These are phyloP conservation scores for Solenopsis invicta DNA, from an alignment of 1,140 invertebrate species.

Conservation along the genomic window DNA sequence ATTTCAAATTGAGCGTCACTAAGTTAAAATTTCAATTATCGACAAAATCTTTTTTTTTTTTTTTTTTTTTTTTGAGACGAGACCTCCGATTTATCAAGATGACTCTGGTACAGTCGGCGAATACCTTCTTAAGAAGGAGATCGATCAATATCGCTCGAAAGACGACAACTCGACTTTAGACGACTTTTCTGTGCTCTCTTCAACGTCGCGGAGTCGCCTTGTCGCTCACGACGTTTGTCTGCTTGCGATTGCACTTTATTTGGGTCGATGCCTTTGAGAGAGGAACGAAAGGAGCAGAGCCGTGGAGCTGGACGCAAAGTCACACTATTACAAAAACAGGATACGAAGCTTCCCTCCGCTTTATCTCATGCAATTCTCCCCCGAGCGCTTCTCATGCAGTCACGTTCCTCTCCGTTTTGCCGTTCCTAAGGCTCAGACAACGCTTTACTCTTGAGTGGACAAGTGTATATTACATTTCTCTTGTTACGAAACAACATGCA, in stretches of 20 bases:
- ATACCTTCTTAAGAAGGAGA: neutral
- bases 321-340: neutral
- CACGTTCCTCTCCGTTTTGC: neutral
- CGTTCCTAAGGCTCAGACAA: neutral
- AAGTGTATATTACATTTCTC: neutral
- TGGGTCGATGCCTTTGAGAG: constrained; percentile 34
- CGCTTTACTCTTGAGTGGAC: neutral
- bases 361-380: constrained; percentile 1
- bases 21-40: neutral
- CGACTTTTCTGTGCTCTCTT: constrained; percentile 24
- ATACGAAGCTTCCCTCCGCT: neutral
- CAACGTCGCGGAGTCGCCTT: neutral
- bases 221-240: constrained; percentile 12
- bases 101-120: neutral
- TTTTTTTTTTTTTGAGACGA: neutral
- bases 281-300: neutral
- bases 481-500: neutral
- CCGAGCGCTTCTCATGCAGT: neutral
- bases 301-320: neutral
- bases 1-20: neutral
- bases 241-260: constrained; percentile 25
- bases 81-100: constrained; percentile 27
- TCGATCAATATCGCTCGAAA: constrained; percentile 8
- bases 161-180: neutral
- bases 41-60: constrained; percentile 21